A percentile compares a stretch with the other conserved stretches of the same genome.
phyloP scores from a whole-genome alignment of 2,797 vertebrate genomes.

The Pseudomugil tenellus region DNA sequence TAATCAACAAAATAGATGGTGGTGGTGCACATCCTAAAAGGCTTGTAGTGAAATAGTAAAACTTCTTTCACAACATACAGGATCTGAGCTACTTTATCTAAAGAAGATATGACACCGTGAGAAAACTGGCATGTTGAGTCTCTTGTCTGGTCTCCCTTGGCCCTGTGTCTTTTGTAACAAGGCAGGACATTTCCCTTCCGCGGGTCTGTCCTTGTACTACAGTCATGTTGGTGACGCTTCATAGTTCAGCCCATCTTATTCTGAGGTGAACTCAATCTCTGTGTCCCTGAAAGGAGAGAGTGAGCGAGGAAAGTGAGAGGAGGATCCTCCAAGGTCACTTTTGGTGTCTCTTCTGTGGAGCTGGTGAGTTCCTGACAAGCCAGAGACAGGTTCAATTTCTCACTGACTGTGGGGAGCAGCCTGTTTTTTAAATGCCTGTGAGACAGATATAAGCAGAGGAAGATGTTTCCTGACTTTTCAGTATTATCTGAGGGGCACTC shows the following conservation, averaged over 20 bases:
- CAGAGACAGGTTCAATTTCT: slow-evolving; percentile 78
- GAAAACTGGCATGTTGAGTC: slow-evolving; percentile 22
- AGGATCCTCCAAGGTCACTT: slow-evolving; percentile 73
- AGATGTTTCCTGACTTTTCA: slow-evolving; percentile 70
- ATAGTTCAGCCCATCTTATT: slow-evolving; percentile 45
- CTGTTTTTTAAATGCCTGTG: slow-evolving; percentile 67
- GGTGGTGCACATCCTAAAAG: not conserved
- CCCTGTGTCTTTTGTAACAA: slow-evolving; percentile 27
- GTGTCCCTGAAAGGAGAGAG: slow-evolving; percentile 16
- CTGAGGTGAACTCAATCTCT: slow-evolving; percentile 50
- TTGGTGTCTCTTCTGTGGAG: slow-evolving; percentile 68
- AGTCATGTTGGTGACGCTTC: slow-evolving; percentile 60
- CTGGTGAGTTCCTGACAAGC: slow-evolving; percentile 73
- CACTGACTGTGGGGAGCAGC: slow-evolving; percentile 68
- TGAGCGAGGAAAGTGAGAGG: slow-evolving; percentile 24
- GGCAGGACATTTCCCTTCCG: slow-evolving; percentile 52
- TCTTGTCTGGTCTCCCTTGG: slow-evolving; percentile 30
- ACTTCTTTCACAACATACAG: slow-evolving; percentile 29
- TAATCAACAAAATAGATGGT: not conserved
- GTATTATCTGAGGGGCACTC: slow-evolving; percentile 71
- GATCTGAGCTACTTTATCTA: slow-evolving; percentile 23
- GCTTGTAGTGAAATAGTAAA: not conserved
- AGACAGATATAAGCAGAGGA: slow-evolving; percentile 71
- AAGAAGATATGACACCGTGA: slow-evolving; percentile 22
- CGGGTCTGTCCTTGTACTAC: slow-evolving; percentile 45